Conservation (phyloP, 2,797 vertebrate genomes). For the Leucoraja ocellata region DNA sequence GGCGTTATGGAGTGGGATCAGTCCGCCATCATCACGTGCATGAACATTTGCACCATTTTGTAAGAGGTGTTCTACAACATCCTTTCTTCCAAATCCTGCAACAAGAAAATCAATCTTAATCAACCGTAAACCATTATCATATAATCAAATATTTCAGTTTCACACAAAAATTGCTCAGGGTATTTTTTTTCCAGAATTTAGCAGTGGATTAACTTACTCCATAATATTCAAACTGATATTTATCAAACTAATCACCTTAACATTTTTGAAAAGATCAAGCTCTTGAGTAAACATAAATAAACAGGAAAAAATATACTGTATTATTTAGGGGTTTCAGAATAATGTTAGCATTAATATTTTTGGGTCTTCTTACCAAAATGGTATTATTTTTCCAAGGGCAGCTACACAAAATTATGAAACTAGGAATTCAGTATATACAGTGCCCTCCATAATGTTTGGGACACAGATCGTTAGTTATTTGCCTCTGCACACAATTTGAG, state of each 20-base stretch:
- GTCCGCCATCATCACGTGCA: constrained; percentile 88
- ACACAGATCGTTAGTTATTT: too few relatives aligned
- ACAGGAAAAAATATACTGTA: not conserved
- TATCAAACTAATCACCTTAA: not conserved
- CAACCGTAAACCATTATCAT: not conserved
- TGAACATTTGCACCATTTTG: constrained; percentile 95
- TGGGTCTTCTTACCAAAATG: not conserved
- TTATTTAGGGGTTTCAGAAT: not conserved
- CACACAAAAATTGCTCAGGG: not conserved
- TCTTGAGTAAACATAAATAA: not conserved
- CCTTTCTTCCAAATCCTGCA: constrained; percentile 92
- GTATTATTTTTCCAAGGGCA: not conserved
- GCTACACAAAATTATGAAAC: not conserved
- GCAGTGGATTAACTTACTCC: not conserved
- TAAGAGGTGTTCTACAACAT: constrained; percentile 92
- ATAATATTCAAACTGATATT: not conserved
- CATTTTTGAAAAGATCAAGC: not conserved
- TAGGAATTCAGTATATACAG: not conserved
- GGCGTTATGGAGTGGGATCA: constrained; percentile 94
- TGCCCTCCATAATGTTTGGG: too few relatives aligned
- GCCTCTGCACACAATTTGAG: too few relatives aligned
- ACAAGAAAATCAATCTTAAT: constrained; percentile 37
- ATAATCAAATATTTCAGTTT: not conserved
- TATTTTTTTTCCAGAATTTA: not conserved
- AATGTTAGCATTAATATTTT: not conserved